phyloP scores from a whole-genome alignment of 2,113 vertebrate species.

The Siniperca knerii region DNA sequence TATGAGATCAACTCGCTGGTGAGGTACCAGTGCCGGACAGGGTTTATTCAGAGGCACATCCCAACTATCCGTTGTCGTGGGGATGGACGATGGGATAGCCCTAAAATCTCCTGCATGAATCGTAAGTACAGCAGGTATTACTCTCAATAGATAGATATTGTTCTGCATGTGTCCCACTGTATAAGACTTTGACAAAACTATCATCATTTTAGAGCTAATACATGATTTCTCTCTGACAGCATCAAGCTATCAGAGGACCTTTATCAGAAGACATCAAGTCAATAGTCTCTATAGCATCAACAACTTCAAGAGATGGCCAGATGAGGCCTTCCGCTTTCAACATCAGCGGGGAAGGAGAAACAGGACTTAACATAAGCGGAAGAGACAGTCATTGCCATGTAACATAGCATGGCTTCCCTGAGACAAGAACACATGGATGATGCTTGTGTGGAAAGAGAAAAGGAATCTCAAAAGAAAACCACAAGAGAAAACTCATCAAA shows the following conservation, averaged over 20 bases:
- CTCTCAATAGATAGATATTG: neutral
- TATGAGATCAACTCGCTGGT: slow-evolving; percentile 98
- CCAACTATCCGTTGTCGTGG: slow-evolving; percentile 94
- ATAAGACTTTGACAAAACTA: neutral
- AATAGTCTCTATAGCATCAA: slow-evolving; percentile 88
- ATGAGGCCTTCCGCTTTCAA: slow-evolving; percentile 85
- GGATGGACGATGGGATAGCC: slow-evolving; percentile 93
- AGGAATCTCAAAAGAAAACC: slow-evolving; percentile 55
- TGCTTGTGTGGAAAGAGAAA: slow-evolving; percentile 46
- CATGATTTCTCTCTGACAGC: slow-evolving; percentile 83
- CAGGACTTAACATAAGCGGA: slow-evolving; percentile 77
- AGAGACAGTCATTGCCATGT: slow-evolving; percentile 84
- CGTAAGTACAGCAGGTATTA: slow-evolving; percentile 86
- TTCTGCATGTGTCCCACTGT: neutral
- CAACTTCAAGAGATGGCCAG: slow-evolving; percentile 85
- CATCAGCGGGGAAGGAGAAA: slow-evolving; percentile 84
- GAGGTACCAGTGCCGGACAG: slow-evolving; percentile 94
- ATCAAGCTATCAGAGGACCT: slow-evolving; percentile 93
- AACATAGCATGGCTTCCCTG: slow-evolving; percentile 6
- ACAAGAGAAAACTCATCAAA: slow-evolving; percentile 60
- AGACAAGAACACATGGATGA: slow-evolving; percentile 37
- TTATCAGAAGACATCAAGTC: slow-evolving; percentile 88
- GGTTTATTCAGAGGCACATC: slow-evolving; percentile 96
- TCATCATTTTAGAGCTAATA: neutral
- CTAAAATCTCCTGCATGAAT: slow-evolving; percentile 95